A percentile compares a stretch with the other conserved stretches of the same genome.
Conservation (phyloP, 2,113 vertebrate species). For the Cricetomys ansorgei region DNA sequence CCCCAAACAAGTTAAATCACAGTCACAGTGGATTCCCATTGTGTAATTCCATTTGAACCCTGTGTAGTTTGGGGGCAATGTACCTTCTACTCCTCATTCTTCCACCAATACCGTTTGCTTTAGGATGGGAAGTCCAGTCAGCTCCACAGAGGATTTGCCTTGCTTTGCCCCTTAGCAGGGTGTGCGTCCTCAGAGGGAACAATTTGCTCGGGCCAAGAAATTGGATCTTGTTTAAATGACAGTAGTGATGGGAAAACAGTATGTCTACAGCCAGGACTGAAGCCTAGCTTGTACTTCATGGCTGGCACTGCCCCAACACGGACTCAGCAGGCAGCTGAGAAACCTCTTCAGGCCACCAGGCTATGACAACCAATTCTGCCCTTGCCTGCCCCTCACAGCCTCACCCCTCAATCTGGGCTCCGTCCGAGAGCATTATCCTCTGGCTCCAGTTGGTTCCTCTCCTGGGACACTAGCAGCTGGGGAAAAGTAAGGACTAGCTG, state of each 20-base stretch:
- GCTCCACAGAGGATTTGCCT: neutral
- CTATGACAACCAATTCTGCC: neutral
- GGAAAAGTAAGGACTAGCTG: neutral
- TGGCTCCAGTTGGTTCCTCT: neutral
- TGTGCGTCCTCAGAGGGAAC: neutral
- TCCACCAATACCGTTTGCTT: neutral
- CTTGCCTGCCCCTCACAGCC: neutral
- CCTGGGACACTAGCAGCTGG: neutral
- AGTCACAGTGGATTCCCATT: neutral
- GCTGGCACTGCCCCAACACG: neutral
- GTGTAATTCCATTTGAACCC: slow-evolving; percentile 19
- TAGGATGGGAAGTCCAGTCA: neutral
- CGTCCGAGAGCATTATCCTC: neutral
- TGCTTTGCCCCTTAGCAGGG: neutral
- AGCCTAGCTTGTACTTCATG: neutral
- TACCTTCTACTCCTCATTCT: neutral
- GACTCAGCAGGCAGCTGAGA: neutral
- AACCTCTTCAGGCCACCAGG: neutral
- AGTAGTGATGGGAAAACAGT: slow-evolving; percentile 49
- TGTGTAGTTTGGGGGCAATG: neutral
- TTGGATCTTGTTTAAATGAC: slow-evolving; percentile 42
- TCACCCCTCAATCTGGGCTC: neutral
- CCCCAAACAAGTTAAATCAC: neutral
- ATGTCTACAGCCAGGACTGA: slow-evolving; percentile 15
- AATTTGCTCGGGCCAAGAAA: slow-evolving; percentile 41